A percentile compares a stretch with the other conserved stretches of the same genome.
These are phyloP conservation scores for Tricholauxania praeusta DNA, from an alignment of 2,888 invertebrate genomes.

Conservation along the genomic window DNA sequence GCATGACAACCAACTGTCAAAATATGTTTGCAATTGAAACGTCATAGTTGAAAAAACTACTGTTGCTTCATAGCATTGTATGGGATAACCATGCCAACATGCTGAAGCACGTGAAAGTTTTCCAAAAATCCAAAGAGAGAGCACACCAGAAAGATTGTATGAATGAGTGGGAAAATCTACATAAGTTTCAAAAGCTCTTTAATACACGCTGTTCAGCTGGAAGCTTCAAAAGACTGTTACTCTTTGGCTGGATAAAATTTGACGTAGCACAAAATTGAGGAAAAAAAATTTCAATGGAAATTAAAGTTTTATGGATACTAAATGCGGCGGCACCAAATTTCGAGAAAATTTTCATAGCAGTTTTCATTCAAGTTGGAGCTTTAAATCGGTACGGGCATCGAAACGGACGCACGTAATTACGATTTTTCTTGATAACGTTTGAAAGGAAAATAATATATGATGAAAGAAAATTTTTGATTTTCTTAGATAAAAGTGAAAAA, in stretches of 20 bases:
- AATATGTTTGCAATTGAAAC: neutral
- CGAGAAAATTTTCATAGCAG: conserved; percentile 17
- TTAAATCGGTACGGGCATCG: conserved; percentile 17
- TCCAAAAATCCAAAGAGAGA: neutral
- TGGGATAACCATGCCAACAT: neutral
- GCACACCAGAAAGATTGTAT: neutral
- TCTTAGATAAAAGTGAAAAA: too few relatives aligned
- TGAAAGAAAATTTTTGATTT: too few relatives aligned
- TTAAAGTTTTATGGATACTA: conserved; percentile 24
- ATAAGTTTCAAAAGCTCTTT: neutral
- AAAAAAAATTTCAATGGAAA: conserved; percentile 23
- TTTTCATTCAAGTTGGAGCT: conserved; percentile 62
- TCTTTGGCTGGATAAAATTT: conserved; percentile 11
- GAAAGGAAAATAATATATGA: too few relatives aligned
- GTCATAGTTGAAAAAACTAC: neutral
- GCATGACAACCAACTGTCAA: conserved; percentile 12
- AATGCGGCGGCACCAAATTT: conserved; percentile 15
- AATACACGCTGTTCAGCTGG: neutral
- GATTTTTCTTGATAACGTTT: neutral
- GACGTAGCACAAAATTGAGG: conserved; percentile 1
- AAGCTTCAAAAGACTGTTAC: neutral
- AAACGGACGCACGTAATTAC: conserved; percentile 1
- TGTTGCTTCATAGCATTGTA: conserved; percentile 15
- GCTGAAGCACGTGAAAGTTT: conserved; percentile 19
- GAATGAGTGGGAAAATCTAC: neutral